Evolutionary conservation across 1,140 invertebrate genomes (phyloP), one percentile per base, ranked within the genome.

Genomic region (Meloidogyne floridensis): DNA sequence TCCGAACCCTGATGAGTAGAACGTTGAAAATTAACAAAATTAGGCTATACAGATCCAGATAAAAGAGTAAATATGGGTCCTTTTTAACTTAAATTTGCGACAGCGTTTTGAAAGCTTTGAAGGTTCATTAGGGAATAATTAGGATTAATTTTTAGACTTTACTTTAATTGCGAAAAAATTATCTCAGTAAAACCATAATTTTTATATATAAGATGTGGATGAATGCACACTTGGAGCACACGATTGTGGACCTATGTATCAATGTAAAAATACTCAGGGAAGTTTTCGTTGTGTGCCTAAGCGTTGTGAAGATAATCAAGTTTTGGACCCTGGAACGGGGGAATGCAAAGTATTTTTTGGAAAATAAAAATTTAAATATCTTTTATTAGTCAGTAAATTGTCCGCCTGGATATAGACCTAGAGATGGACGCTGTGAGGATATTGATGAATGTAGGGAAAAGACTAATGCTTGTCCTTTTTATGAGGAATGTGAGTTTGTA

Each of bases 191-290:
- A 81, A 74, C 47, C 2, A 51, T 75, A 13, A 18, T 56, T 15
- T n/a, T 32, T 4, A 47, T 10, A 9, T 11, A 32, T 20, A 8
- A 81, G 80, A 81, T 71, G 75, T 81, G 11, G 80, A 81, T n/a
- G 80, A 81, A 91, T 99, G 97, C 88, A 84, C 90, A 0, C 91
- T 95, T 2, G 93, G 93, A 6, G 94, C 93, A 0, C 93, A 98
- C 89, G 94, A 94, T 86, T 98, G 97, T 88, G 93, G 93, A 0
- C 87, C 92, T 0, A 93, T 93, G 5, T 97, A 94, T 87, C 91
- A 93, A 2, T 99, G 97, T 90, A 92, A 93, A 72, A 99, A 99
- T 87, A 95, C 93, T 0, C 88, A 93, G 32, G 95, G 95, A 0
- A 94, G 94, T 15, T 95, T 94, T 87, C 91, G 94, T 51, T 95